Conservation (phyloP, 2,113 vertebrate species). For the Brevimyrus niger region DNA sequence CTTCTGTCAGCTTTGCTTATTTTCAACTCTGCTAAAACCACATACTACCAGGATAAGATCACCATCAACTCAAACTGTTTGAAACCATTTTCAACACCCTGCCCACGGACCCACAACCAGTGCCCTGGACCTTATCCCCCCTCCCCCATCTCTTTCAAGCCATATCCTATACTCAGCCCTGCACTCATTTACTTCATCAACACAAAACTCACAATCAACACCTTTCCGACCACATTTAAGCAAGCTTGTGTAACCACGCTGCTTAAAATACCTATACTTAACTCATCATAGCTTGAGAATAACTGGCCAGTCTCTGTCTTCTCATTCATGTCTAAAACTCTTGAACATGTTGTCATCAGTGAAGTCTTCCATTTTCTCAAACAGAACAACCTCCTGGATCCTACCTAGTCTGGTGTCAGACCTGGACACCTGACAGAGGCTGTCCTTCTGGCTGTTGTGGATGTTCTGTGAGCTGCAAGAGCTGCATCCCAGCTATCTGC, state of each 20-base stretch:
- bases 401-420: neutral
- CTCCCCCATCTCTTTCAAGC: neutral
- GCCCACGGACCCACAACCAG: neutral
- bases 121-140: neutral
- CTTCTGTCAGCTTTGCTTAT: no score
- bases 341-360: neutral
- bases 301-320: neutral
- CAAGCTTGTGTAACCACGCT: neutral
- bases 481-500: neutral
- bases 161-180: neutral
- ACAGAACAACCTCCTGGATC: neutral
- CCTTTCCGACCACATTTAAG: neutral
- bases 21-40: neutral
- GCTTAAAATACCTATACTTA: neutral
- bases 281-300: neutral
- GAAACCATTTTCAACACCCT: no score
- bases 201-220: neutral
- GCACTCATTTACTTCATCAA: neutral
- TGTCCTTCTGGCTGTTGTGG: neutral
- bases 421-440: neutral
- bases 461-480: neutral
- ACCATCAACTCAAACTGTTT: no score
- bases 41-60: no score
- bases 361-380: neutral
- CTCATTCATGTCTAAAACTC: neutral